These are phyloP conservation scores for Dromiciops gliroides DNA, from an alignment of 2,113 vertebrate genomes.

Conservation along the genomic window DNA sequence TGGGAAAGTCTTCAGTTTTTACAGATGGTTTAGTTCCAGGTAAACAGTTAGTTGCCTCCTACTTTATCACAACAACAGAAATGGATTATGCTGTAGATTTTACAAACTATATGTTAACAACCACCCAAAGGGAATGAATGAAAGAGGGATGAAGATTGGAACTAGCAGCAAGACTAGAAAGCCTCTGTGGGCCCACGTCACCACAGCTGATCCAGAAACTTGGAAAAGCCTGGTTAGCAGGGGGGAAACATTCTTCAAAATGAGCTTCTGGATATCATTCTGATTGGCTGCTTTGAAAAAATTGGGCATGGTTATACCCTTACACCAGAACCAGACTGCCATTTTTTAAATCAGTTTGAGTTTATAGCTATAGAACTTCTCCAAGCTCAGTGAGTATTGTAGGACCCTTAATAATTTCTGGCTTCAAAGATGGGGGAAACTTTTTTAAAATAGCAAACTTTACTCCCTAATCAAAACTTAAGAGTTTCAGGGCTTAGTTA, in stretches of 20 bases:
- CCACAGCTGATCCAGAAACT: slow-evolving; percentile 23
- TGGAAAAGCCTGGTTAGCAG: background rate
- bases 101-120: slow-evolving; percentile 8
- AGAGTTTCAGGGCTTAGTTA: background rate
- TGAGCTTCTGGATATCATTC: slow-evolving; percentile 12
- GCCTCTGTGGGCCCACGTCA: slow-evolving; percentile 22
- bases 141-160: slow-evolving; percentile 10
- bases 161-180: slow-evolving; percentile 43
- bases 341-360: slow-evolving; percentile 24
- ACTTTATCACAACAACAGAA: slow-evolving; percentile 41
- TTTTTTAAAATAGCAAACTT: background rate
- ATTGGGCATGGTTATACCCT: background rate
- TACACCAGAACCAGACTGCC: slow-evolving; percentile 26
- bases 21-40: slow-evolving; percentile 39
- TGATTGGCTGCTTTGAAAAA: slow-evolving; percentile 14
- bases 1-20: slow-evolving; percentile 5
- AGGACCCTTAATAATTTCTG: background rate
- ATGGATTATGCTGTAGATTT: slow-evolving; percentile 29
- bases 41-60: background rate
- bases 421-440: background rate
- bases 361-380: background rate
- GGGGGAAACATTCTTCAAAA: background rate
- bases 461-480: background rate
- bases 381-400: slow-evolving; percentile 17
- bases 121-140: slow-evolving; percentile 1